Conservation (phyloP, 2,797 vertebrate species). For the Argyrosomus regius region DNA sequence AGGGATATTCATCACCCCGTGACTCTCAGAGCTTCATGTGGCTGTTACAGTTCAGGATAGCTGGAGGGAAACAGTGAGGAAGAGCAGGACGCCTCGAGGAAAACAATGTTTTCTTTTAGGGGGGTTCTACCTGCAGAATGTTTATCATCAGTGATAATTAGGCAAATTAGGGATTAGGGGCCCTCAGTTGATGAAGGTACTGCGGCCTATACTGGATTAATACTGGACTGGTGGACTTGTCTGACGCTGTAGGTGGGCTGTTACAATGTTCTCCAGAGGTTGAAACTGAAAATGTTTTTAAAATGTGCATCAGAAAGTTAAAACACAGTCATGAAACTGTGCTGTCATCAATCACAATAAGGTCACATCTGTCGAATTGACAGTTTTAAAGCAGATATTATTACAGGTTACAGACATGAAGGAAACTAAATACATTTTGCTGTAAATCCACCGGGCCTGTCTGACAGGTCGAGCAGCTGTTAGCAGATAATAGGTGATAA, state of each 20-base stretch:
- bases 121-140: background rate
- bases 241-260: background rate
- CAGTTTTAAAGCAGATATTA: background rate
- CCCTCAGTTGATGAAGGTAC: background rate
- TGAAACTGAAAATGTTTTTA: background rate
- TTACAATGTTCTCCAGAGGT: background rate
- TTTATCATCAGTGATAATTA: background rate
- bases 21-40: background rate
- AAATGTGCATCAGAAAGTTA: background rate
- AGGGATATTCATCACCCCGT: conserved; percentile 9
- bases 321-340: background rate
- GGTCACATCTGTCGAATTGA: background rate
- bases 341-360: background rate
- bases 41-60: background rate
- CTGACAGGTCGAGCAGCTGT: background rate
- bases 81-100: background rate
- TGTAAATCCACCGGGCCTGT: background rate
- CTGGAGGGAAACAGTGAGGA: background rate
- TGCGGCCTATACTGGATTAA: background rate
- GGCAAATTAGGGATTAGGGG: background rate
- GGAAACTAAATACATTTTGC: background rate
- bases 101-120: background rate
- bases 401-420: background rate
- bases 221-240: background rate
- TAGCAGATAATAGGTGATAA: background rate